Evolutionary conservation across 1,140 invertebrate genomes (phyloP).

Genomic region (Calephelis nemesis): DNA sequence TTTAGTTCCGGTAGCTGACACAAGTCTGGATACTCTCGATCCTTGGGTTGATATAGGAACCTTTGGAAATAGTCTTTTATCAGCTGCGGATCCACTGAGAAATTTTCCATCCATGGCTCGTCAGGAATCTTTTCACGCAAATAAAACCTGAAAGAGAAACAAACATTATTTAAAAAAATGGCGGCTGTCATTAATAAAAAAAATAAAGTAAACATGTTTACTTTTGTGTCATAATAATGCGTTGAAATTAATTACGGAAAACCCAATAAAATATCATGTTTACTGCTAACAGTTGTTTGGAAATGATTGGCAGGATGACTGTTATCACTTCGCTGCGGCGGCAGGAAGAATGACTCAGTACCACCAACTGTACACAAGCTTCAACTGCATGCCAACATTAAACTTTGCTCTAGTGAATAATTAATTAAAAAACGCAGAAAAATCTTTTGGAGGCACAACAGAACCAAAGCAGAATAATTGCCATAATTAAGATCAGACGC

Average conservation of each 20-base stretch:
- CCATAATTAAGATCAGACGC: conserved; percentile 33
- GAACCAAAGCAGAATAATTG: conserved; percentile 28
- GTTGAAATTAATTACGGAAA: conserved; percentile 20
- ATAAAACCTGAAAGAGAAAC: conserved; percentile 83
- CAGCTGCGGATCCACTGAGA: conserved; percentile 93
- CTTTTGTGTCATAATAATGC: conserved; percentile 57
- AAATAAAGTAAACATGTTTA: conserved; percentile 38
- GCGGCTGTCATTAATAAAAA: background rate
- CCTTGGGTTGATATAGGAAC: conserved; percentile 93
- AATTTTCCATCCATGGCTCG: conserved; percentile 89
- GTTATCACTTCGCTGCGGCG: conserved; percentile 59
- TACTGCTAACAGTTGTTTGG: conserved; percentile 50
- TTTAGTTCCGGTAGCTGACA: conserved; percentile 97
- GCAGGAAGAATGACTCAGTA: conserved; percentile 71
- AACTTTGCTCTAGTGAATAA: background rate
- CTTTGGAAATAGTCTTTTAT: conserved; percentile 94
- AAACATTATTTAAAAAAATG: conserved; percentile 18
- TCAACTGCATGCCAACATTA: background rate
- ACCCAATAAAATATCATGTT: conserved; percentile 33
- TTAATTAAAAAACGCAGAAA: conserved; percentile 7
- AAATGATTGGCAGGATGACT: conserved; percentile 70
- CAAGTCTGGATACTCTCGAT: conserved; percentile 95
- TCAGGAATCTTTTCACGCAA: conserved; percentile 90
- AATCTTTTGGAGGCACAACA: conserved; percentile 8
- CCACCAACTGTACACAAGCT: conserved; percentile 29